These are phyloP conservation scores for Tinamus major DNA, from an alignment of 2,797 vertebrate species.

Conservation along the genomic window DNA sequence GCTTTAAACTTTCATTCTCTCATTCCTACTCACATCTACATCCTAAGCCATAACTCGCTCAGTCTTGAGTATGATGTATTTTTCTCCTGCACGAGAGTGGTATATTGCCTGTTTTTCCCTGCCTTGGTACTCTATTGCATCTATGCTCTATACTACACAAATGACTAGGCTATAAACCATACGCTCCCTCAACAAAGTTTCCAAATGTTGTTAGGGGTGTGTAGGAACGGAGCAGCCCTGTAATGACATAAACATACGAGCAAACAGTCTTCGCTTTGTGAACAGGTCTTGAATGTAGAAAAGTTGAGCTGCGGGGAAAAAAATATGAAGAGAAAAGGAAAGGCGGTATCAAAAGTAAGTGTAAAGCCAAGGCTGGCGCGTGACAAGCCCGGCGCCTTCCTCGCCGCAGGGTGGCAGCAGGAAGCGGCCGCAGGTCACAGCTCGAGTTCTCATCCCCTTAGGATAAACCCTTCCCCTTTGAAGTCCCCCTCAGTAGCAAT, in stretches of 20 bases:
- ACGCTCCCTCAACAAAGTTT: neutral
- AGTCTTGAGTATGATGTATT: neutral
- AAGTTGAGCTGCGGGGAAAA: neutral
- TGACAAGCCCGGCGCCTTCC: neutral
- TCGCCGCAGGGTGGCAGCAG: constrained; percentile 45
- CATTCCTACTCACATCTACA: neutral
- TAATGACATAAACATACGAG: neutral
- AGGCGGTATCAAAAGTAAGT: neutral
- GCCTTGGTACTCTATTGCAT: neutral
- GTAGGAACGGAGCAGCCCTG: neutral
- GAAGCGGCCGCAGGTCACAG: too few relatives aligned
- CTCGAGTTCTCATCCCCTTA: neutral
- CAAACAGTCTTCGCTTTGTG: neutral
- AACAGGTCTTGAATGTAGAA: neutral
- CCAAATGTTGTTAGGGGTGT: neutral
- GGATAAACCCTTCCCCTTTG: neutral
- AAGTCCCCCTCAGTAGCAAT: neutral
- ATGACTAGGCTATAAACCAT: too few relatives aligned
- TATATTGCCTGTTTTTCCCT: neutral
- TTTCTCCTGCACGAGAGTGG: neutral
- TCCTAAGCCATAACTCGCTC: neutral
- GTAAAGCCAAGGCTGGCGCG: neutral
- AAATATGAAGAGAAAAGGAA: neutral
- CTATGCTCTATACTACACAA: too few relatives aligned
- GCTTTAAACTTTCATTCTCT: neutral